A percentile compares a stretch with the other conserved stretches of the same genome.
These are phyloP conservation scores for Altica lythri DNA, from an alignment of 2,888 invertebrate species.

Conservation along the genomic window DNA sequence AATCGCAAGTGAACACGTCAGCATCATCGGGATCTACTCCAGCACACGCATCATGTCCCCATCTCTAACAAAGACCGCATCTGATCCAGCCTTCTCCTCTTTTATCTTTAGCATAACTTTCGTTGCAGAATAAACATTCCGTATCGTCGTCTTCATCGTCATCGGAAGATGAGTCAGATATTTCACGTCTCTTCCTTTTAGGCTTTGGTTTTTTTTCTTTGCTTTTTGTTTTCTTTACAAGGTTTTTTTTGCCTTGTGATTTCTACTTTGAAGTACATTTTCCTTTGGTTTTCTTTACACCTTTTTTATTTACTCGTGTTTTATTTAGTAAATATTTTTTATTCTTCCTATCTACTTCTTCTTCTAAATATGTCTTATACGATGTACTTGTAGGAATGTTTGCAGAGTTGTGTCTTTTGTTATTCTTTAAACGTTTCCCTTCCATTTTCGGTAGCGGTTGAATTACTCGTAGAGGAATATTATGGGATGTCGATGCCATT, in stretches of 20 bases:
- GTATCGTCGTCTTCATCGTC: conserved; percentile 8
- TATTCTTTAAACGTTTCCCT: neutral
- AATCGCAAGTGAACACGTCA: conserved; percentile 2
- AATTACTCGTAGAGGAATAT: neutral
- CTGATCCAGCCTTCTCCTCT: conserved; percentile 21
- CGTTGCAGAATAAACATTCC: conserved; percentile 13
- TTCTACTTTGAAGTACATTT: no score
- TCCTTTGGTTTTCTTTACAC: neutral
- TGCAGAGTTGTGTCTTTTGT: neutral
- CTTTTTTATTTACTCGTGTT: neutral
- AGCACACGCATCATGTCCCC: conserved; percentile 19
- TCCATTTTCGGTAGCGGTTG: neutral
- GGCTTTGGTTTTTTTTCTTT: neutral
- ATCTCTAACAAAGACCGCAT: conserved; percentile 7
- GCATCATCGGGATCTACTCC: conserved; percentile 19
- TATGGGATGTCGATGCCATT: neutral
- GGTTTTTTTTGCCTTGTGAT: no score
- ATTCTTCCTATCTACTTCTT: conserved; percentile 2
- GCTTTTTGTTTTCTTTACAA: neutral
- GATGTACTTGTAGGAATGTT: conserved; percentile 10
- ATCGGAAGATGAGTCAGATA: conserved; percentile 11
- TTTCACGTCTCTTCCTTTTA: conserved; percentile 1
- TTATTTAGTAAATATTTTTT: conserved; percentile 4
- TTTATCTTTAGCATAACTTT: conserved; percentile 2
- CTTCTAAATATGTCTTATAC: neutral